These are phyloP conservation scores for Dryobates pubescens DNA, from an alignment of 2,797 vertebrate genomes.

Conservation along the genomic window DNA sequence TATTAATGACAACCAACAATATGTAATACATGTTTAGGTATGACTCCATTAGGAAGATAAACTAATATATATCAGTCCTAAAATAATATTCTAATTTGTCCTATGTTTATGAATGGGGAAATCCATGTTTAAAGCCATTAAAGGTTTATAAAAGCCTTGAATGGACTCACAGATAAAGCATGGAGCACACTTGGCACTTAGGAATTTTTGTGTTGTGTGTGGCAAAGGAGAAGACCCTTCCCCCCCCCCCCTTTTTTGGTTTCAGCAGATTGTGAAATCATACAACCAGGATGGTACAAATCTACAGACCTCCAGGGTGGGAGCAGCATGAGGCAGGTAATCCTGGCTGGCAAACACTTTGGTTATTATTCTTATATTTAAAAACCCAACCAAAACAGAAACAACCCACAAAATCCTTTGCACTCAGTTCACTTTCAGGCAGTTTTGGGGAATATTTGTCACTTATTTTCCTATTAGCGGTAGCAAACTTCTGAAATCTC, in stretches of 20 bases:
- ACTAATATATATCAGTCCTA: conserved; percentile 65
- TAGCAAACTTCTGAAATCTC: conserved; percentile 96
- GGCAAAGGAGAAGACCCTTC: conserved; percentile 25
- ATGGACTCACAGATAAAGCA: not conserved
- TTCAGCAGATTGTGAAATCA: conserved; percentile 53
- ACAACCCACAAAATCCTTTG: not conserved
- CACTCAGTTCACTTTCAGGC: not conserved
- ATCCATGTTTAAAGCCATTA: conserved; percentile 24
- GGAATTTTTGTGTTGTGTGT: conserved; percentile 44
- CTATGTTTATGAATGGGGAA: conserved; percentile 66
- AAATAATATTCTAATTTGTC: conserved; percentile 67
- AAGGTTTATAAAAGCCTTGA: conserved; percentile 42
- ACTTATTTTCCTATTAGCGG: conserved; percentile 71
- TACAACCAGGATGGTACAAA: conserved; percentile 17
- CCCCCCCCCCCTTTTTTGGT: conserved; percentile 22
- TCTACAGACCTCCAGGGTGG: conserved; percentile 26
- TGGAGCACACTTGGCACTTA: conserved; percentile 37
- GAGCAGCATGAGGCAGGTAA: conserved; percentile 24
- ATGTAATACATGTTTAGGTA: conserved; percentile 76
- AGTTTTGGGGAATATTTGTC: not conserved
- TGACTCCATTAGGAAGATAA: conserved; percentile 76
- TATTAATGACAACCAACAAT: conserved; percentile 82
- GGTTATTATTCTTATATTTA: not conserved
- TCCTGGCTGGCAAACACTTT: conserved; percentile 21
- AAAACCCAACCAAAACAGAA: not conserved